These are phyloP conservation scores for Volucella inflata DNA, from an alignment of 2,888 invertebrate genomes.

Conservation along the genomic window DNA sequence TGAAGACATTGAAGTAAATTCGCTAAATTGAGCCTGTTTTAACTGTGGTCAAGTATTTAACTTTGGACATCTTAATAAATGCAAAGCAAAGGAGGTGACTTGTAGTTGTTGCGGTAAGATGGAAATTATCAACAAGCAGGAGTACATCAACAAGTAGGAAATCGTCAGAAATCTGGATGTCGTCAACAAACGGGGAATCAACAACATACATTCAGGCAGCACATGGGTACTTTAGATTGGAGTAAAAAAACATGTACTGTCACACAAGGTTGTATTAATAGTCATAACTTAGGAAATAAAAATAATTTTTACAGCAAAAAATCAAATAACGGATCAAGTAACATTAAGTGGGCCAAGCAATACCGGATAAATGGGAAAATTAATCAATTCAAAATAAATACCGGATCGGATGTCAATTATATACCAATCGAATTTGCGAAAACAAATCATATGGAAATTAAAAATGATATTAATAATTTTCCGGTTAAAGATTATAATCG, in stretches of 20 bases:
- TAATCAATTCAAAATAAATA: constrained; percentile 38
- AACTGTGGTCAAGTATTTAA: too few species aligned
- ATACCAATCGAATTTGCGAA: constrained; percentile 49
- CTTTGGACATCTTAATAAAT: too few species aligned
- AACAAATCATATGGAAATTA: constrained; percentile 20
- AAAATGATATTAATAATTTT: constrained; percentile 47
- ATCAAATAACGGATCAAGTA: constrained; percentile 22
- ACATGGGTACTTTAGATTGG: constrained; percentile 14
- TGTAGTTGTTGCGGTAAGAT: too few species aligned
- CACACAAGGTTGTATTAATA: constrained; percentile 6
- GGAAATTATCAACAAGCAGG: neutral
- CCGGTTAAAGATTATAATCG: constrained; percentile 60
- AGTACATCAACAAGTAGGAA: neutral
- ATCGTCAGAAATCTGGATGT: neutral
- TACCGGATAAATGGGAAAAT: constrained; percentile 7
- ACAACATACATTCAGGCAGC: constrained; percentile 5
- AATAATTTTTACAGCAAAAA: constrained; percentile 9
- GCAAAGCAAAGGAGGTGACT: neutral
- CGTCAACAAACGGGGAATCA: constrained; percentile 8
- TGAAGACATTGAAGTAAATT: neutral
- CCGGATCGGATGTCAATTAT: constrained; percentile 46
- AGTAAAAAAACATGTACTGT: constrained; percentile 6
- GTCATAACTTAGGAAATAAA: neutral
- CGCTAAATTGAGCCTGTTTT: neutral
- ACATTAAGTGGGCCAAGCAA: too few species aligned